These are phyloP conservation scores for Pimephales promelas DNA, from an alignment of 2,113 vertebrate genomes.

Conservation along the genomic window DNA sequence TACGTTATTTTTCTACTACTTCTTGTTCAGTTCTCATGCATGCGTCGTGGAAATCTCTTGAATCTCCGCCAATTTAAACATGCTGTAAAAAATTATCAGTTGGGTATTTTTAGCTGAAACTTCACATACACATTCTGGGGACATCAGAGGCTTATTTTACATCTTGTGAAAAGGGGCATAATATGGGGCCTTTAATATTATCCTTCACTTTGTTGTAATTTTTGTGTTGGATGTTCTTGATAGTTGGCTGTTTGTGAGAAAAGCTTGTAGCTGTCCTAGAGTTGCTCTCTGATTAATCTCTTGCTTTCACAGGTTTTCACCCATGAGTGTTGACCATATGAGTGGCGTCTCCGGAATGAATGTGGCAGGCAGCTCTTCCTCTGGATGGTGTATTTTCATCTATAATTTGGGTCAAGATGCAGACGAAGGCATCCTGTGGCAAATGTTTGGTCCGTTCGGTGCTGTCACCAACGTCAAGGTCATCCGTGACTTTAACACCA, in stretches of 20 bases:
- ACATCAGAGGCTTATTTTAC: too few relatives aligned
- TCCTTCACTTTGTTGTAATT: not conserved
- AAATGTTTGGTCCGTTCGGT: constrained; percentile 98
- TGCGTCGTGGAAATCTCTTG: too few relatives aligned
- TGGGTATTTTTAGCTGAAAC: too few relatives aligned
- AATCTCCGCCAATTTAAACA: too few relatives aligned
- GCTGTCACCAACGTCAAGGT: constrained; percentile 98
- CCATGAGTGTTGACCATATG: constrained; percentile 97
- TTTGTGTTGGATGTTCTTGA: not conserved
- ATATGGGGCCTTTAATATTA: too few relatives aligned
- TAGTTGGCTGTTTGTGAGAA: not conserved
- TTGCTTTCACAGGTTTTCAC: constrained; percentile 86
- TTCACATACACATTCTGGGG: too few relatives aligned
- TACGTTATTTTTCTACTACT: too few relatives aligned
- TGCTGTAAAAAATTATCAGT: too few relatives aligned
- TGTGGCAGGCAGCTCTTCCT: constrained; percentile 83
- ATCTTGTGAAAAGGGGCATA: too few relatives aligned
- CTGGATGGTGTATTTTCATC: constrained; percentile 98
- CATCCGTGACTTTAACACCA: constrained; percentile 98
- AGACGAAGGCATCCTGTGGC: constrained; percentile 97
- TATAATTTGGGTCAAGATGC: constrained; percentile 96
- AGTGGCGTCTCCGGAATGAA: constrained; percentile 86
- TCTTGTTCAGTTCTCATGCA: too few relatives aligned
- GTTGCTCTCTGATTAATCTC: not conserved
- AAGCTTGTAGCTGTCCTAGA: not conserved